phyloP scores from a whole-genome alignment of 1,140 invertebrate genomes.

The Drosophila takahashii region DNA sequence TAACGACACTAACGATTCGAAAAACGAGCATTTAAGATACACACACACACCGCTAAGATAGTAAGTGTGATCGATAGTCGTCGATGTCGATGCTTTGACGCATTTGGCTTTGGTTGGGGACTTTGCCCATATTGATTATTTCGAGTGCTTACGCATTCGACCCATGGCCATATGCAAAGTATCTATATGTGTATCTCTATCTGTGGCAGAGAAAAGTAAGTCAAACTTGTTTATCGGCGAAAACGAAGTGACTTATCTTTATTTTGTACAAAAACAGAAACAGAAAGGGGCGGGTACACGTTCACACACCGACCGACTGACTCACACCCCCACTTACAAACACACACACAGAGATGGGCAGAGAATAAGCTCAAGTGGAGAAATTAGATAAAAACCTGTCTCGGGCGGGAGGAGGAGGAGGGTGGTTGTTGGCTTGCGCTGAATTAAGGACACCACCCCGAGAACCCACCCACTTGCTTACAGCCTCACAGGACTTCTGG shows the following conservation, averaged over 20 bases:
- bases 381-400: conserved; percentile 81
- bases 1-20: conserved; percentile 7
- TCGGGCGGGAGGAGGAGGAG: conserved; percentile 25
- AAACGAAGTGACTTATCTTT: conserved; percentile 67
- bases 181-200: conserved; percentile 37
- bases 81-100: conserved; percentile 40
- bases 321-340: neutral
- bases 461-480: conserved; percentile 13
- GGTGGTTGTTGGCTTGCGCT: conserved; percentile 44
- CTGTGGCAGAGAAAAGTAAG: conserved; percentile 64
- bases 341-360: conserved; percentile 3
- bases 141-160: conserved; percentile 72
- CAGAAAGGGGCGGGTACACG: conserved; percentile 27
- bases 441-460: conserved; percentile 54
- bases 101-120: conserved; percentile 21
- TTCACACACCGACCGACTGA: conserved; percentile 1
- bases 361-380: conserved; percentile 68
- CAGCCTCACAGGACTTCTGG: conserved; percentile 7
- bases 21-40: conserved; percentile 7
- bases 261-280: conserved; percentile 31
- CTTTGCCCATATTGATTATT: conserved; percentile 75
- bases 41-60: conserved; percentile 14
- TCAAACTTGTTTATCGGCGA: conserved; percentile 77
- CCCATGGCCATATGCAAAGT: conserved; percentile 61
- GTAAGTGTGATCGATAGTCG: conserved; percentile 25